phyloP scores from a whole-genome alignment of 2,797 vertebrate species.

The Hapalemur alaotrensis region DNA sequence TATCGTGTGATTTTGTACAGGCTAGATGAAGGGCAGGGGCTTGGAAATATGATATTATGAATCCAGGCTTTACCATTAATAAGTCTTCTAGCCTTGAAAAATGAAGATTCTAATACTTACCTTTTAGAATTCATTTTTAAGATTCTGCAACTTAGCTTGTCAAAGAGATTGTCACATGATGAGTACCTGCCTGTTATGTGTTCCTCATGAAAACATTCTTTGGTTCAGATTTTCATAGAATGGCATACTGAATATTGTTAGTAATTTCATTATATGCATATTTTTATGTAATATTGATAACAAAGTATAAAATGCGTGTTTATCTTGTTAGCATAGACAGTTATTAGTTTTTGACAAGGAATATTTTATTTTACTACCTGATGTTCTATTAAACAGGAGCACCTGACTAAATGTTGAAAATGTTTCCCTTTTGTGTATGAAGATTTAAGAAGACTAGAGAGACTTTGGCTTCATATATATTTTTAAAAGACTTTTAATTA shows the following conservation, averaged over 20 bases:
- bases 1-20: background rate
- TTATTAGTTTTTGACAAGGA: background rate
- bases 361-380: background rate
- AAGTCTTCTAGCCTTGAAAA: background rate
- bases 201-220: background rate
- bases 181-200: background rate
- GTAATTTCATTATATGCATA: background rate
- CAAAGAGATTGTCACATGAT: background rate
- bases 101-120: background rate
- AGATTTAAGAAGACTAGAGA: background rate
- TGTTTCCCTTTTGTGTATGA: background rate
- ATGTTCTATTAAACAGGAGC: background rate
- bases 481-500: background rate
- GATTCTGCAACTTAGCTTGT: background rate
- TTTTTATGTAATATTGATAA: background rate
- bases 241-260: accelerated
- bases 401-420: background rate
- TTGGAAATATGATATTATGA: background rate
- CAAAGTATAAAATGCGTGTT: background rate
- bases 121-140: background rate
- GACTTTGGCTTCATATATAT: background rate
- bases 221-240: background rate
- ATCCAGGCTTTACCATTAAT: background rate
- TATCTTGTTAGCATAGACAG: background rate
- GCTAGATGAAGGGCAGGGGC: accelerated